A percentile compares a stretch with the other conserved stretches of the same genome.
Evolutionary conservation across 2,113 vertebrate species (phyloP).

Genomic region (Eurypyga helias): DNA sequence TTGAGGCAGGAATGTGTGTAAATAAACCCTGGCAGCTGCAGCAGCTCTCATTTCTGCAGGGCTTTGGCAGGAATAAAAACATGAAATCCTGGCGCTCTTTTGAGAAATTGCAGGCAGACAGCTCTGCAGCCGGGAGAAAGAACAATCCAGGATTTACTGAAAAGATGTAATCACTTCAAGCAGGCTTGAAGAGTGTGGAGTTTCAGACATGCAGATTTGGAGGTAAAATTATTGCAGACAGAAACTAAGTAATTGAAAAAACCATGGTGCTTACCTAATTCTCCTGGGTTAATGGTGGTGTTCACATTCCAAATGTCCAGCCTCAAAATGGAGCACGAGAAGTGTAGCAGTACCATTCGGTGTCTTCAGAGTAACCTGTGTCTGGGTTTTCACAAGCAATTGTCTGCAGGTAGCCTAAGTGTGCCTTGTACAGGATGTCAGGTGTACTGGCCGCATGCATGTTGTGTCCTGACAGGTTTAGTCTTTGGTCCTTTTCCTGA

Average conservation of each 20-base stretch:
- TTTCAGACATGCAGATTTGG: conserved; percentile 50
- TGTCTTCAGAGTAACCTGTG: background rate
- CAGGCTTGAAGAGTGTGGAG: conserved; percentile 42
- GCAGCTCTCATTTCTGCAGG: conserved; percentile 77
- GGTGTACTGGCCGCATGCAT: background rate
- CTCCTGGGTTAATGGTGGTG: conserved; percentile 15
- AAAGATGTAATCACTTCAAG: conserved; percentile 40
- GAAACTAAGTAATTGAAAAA: conserved; percentile 58
- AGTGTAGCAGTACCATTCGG: background rate
- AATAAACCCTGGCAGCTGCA: conserved; percentile 84
- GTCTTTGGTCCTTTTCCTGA: background rate
- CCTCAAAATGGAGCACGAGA: background rate
- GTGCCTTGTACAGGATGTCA: background rate
- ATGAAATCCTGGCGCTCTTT: conserved; percentile 52
- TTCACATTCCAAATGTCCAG: conserved; percentile 16
- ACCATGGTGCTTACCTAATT: conserved; percentile 14
- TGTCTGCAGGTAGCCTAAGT: background rate
- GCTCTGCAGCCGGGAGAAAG: conserved; percentile 49
- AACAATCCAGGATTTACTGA: conserved; percentile 55
- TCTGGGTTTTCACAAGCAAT: background rate
- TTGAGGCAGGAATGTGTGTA: conserved; percentile 86
- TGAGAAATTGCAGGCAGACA: conserved; percentile 54
- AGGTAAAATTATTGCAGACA: conserved; percentile 30
- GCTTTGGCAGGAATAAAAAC: conserved; percentile 74
- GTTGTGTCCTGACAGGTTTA: background rate